These are phyloP conservation scores for Benthosema pterotum DNA, from an alignment of 2,797 vertebrate species.

Conservation along the genomic window DNA sequence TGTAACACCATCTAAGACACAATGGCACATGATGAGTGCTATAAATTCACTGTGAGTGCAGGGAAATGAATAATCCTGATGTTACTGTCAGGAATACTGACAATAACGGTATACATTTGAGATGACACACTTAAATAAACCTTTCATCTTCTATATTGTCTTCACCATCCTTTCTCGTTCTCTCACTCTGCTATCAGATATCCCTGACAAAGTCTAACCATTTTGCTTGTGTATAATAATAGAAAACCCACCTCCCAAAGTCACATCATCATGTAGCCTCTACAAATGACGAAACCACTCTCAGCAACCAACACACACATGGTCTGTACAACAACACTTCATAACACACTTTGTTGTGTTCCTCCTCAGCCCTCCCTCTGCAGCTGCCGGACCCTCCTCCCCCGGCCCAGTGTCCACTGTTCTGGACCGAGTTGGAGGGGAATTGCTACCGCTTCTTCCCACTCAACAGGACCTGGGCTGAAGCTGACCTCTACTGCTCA, in stretches of 20 bases:
- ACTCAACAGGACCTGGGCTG: conserved; percentile 83
- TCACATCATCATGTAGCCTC: too few relatives aligned
- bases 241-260: too few relatives aligned
- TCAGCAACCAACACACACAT: too few relatives aligned
- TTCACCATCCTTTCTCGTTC: conserved; percentile 13
- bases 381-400: conserved; percentile 71
- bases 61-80: background rate
- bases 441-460: conserved; percentile 84
- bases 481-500: conserved; percentile 79
- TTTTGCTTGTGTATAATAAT: too few relatives aligned
- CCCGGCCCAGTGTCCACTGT: conserved; percentile 78
- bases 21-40: background rate
- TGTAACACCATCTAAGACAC: background rate
- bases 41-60: background rate
- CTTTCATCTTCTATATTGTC: too few relatives aligned
- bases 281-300: too few relatives aligned
- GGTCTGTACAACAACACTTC: too few relatives aligned
- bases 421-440: conserved; percentile 84
- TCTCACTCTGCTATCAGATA: background rate
- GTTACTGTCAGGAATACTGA: too few relatives aligned
- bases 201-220: too few relatives aligned
- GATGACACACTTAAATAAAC: too few relatives aligned
- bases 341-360: too few relatives aligned
- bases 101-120: too few relatives aligned
- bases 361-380: conserved; percentile 66